Conservation (phyloP, 1,140 invertebrate species). For the Orius insidiosus region DNA sequence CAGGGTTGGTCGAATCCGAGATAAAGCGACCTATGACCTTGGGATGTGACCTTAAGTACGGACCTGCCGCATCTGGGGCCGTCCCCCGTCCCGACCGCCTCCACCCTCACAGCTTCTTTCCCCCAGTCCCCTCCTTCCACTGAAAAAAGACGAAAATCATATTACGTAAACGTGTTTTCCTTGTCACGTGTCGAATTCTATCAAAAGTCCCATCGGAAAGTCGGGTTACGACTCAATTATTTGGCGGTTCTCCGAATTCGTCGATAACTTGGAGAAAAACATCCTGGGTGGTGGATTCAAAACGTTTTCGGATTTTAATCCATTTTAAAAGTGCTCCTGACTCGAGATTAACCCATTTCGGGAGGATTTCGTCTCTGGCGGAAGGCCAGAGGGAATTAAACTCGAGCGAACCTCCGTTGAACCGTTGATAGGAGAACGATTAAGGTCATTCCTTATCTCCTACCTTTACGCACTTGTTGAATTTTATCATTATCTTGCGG, state of each 20-base stretch:
- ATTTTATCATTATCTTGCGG: background rate
- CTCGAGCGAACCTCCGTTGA: background rate
- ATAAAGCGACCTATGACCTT: constrained; percentile 4
- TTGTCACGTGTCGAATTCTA: too few species aligned
- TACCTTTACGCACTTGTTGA: constrained; percentile 6
- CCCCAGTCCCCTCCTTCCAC: constrained; percentile 3
- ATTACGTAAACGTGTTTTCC: too few species aligned
- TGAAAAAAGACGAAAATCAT: background rate
- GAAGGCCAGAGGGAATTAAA: background rate
- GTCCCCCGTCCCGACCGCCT: constrained; percentile 13
- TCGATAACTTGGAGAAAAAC: background rate
- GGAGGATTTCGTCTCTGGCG: too few species aligned
- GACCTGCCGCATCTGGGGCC: constrained; percentile 14
- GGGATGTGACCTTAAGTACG: constrained; percentile 12
- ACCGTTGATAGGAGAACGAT: background rate
- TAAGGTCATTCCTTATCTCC: constrained; percentile 7
- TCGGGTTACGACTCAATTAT: background rate
- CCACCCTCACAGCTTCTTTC: constrained; percentile 1
- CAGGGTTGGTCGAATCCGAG: constrained; percentile 10
- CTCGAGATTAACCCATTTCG: background rate
- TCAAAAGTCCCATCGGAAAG: too few species aligned
- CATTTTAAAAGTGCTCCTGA: background rate
- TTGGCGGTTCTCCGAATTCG: background rate
- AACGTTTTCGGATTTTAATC: background rate
- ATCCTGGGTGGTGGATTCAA: constrained; percentile 8